A percentile compares a stretch with the other conserved stretches of the same genome.
Evolutionary conservation across 2,797 vertebrate species (phyloP).

Genomic region (Coranthus polyacanthus): DNA sequence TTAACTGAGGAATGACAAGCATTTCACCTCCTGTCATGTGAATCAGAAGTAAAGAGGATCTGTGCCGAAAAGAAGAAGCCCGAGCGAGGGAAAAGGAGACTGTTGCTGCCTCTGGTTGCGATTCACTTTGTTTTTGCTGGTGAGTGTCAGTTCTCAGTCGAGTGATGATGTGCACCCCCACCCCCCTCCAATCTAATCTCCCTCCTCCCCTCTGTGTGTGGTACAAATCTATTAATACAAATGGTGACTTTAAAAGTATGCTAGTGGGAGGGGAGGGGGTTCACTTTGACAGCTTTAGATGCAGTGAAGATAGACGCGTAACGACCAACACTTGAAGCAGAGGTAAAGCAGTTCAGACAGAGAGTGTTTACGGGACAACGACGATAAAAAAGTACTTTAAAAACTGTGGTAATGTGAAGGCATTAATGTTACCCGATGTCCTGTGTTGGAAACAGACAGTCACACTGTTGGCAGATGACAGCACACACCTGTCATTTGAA

Average conservation of each 20-base stretch:
- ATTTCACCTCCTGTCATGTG: neutral
- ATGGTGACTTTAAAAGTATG: constrained; percentile 53
- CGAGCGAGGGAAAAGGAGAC: neutral
- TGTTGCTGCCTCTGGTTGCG: constrained; percentile 6
- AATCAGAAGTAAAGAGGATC: constrained; percentile 16
- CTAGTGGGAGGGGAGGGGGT: neutral
- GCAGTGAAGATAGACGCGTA: neutral
- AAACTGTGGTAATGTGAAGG: too few relatives aligned
- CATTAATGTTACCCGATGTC: too few relatives aligned
- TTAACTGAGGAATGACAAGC: neutral
- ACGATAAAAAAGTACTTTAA: too few relatives aligned
- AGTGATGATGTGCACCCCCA: constrained; percentile 3
- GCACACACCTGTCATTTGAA: too few relatives aligned
- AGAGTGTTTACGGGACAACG: too few relatives aligned
- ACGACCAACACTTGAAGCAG: neutral
- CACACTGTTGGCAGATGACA: too few relatives aligned
- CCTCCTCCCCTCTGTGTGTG: neutral
- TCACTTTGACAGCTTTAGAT: constrained; percentile 25
- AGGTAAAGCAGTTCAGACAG: neutral
- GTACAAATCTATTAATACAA: constrained; percentile 64
- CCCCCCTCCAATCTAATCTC: neutral
- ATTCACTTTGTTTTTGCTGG: constrained; percentile 38
- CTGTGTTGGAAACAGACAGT: too few relatives aligned
- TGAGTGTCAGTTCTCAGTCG: constrained; percentile 47
- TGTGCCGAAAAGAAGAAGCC: neutral